Percentiles rank a stretch among this genome's conserved stretches.
Conservation (phyloP, 2,888 invertebrate genomes). For the Dasysyrphus tricinctus region DNA sequence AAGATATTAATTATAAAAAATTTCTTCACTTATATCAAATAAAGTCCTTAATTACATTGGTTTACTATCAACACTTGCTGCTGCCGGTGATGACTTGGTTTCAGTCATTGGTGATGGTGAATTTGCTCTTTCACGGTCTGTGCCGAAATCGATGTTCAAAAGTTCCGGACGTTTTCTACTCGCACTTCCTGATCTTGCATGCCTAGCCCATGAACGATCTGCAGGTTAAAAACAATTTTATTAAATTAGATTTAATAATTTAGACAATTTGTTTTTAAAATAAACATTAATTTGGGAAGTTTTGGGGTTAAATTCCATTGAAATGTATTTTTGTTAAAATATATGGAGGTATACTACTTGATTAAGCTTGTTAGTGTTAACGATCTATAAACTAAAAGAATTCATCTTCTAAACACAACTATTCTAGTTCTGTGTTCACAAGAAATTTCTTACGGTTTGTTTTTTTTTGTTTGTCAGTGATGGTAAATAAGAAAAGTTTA, state of each 20-base stretch:
- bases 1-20: background rate
- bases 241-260: background rate
- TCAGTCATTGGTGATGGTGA: slow-evolving; percentile 87
- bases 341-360: too few relatives aligned
- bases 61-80: slow-evolving; percentile 84
- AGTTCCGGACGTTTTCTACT: slow-evolving; percentile 91
- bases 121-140: slow-evolving; percentile 89
- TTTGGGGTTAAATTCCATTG: background rate
- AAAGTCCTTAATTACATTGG: slow-evolving; percentile 84
- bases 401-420: slow-evolving; percentile 28
- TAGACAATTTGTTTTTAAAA: background rate
- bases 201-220: slow-evolving; percentile 95
- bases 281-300: background rate
- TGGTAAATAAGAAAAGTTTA: slow-evolving; percentile 1
- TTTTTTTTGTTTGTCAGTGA: background rate
- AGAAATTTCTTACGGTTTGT: slow-evolving; percentile 38
- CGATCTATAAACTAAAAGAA: background rate
- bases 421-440: slow-evolving; percentile 41
- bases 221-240: slow-evolving; percentile 10
- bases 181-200: slow-evolving; percentile 88
- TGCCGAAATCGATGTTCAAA: slow-evolving; percentile 88
- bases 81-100: slow-evolving; percentile 77
- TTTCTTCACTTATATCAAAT: background rate
- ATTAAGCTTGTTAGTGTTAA: background rate
- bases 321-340: background rate